Evolutionary conservation across 2,797 vertebrate genomes (phyloP), one percentile per base, ranked within the genome.

Genomic region (Enteromius thamalakanensis): DNA sequence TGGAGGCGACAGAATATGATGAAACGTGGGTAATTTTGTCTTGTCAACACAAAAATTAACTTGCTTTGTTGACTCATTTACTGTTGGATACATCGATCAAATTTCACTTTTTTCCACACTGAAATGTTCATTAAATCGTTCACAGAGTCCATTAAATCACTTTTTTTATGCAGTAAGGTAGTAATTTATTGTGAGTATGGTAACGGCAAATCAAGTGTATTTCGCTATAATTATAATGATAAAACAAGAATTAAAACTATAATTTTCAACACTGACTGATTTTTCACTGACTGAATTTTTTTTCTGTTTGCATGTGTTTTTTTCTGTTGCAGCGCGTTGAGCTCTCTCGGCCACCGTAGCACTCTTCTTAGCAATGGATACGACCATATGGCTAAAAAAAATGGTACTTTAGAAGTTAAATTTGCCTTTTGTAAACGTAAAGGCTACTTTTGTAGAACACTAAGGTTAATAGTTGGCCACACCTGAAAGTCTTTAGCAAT

Each of bases 1-100:
- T 67, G 62, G 42, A 79, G 76, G 76, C 62, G 11, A 67, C 60
- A 79, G 23, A 67, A 79, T 51, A 51, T 79, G 76, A 79, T 67
- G 62, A 45, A 65, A 10, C 21, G 15, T 0, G 55, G 47, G 29
- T 53, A 53, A 64, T 81, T 51, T 51, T 75, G 70, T 51, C 21
- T 81, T 34, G 45, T 21, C 21, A 77, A 74, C 7, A 70, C 37
- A 80, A 60, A 32, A 21, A 65, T 5, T 0, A 74, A 47, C 26
- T 72, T 81, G 34, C n/a, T 9, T 55, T 45, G 67, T 60, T 71
- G 34, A 60, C 3, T 60, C 12, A 26, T 53, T 81, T 26, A n/a
- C 21, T 37, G 14, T 34, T n/a, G 70, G 42, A 37, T 49, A 32
- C 53, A 60, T 60, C 70, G 21, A 55, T 71, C 17, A 70, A 17